Percentiles rank a stretch among this genome's conserved stretches.
Conservation (phyloP, 2,888 invertebrate genomes). For the Drosophila affinis region DNA sequence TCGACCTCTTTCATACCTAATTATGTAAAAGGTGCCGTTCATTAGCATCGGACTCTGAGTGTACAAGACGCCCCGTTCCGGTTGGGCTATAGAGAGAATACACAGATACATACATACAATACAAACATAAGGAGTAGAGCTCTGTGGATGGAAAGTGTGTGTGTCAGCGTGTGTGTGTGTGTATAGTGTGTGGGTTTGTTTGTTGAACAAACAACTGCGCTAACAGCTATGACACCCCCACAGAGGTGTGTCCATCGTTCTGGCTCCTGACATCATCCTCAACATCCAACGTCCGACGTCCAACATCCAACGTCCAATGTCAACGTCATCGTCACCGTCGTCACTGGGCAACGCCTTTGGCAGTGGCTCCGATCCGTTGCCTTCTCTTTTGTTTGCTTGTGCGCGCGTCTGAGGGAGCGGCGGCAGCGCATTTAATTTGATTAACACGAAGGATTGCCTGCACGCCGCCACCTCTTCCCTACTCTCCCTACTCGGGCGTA, state of each 20-base stretch:
- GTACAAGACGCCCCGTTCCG: conserved; percentile 84
- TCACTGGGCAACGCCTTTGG: conserved; percentile 68
- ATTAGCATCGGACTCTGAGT: conserved; percentile 84
- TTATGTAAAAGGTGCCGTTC: conserved; percentile 84
- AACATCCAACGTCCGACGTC: too few relatives aligned
- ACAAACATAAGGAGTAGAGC: conserved; percentile 20
- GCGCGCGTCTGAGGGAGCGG: conserved; percentile 56
- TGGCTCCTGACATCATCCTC: conserved; percentile 67
- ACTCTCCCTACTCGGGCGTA: neutral
- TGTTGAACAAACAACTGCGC: conserved; percentile 66
- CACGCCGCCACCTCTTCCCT: neutral
- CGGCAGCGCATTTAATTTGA: conserved; percentile 80
- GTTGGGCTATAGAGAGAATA: conserved; percentile 79
- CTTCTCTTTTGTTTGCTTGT: conserved; percentile 22
- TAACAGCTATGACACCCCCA: conserved; percentile 63
- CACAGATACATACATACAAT: conserved; percentile 44
- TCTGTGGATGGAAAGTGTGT: conserved; percentile 1
- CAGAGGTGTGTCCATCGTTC: conserved; percentile 68
- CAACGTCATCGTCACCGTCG: conserved; percentile 13
- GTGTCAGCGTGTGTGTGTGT: conserved; percentile 17
- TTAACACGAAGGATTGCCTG: conserved; percentile 66
- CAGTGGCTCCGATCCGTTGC: conserved; percentile 12
- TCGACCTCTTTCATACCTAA: conserved; percentile 81
- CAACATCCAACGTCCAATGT: too few relatives aligned
- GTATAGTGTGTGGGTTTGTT: conserved; percentile 10